Evolutionary conservation across 2,888 invertebrate species (phyloP), one percentile per base, ranked within the genome.

Genomic region (Erannis defoliaria): DNA sequence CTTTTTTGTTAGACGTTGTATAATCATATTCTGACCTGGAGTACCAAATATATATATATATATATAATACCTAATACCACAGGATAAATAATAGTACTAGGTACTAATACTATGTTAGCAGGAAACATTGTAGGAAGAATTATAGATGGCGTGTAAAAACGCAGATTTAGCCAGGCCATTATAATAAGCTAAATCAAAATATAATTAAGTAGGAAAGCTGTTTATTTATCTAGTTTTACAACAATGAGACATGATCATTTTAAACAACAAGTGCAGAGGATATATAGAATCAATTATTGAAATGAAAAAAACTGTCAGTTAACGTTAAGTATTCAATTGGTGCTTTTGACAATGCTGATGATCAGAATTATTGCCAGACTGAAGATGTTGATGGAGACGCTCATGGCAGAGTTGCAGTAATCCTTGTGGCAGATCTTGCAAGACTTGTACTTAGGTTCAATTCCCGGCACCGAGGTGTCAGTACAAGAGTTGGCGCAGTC

Each of bases 371-470:
- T 56, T 33, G 77, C 56, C 3, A 80, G 37, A 55, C 68, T 76
- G 33, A 75, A 67, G 9, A 67, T 67, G 51, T 72, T 78, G 46
- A 80, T 67, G 3, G 79, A 67, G 18, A 31, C 10, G 8, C 31
- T 10, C 57, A 72, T 71, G 33, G 86, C 85, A 8, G 80, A 68
- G 68, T 89, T 90, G 68, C 90, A 90, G 40, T 86, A 74, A 66
- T 90, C 88, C 0, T 68, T 56, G 55, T 86, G 77, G 61, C 90
- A 90, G 51, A 87, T 72, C 1, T 81, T 77, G 67, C 90, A 90
- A 0, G 81, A 74, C 46, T 78, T 79, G 68, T 84, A 83, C 40
- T 67, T 74, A 1, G 80, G 76, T 33, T 65, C 64, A 2, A 82
- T 49, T n/a, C 76, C 77, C 4, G 64, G 51, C 5, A 71, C 45